phyloP scores from a whole-genome alignment of 1,140 invertebrate genomes.

The Lysiphlebus fabarum region DNA sequence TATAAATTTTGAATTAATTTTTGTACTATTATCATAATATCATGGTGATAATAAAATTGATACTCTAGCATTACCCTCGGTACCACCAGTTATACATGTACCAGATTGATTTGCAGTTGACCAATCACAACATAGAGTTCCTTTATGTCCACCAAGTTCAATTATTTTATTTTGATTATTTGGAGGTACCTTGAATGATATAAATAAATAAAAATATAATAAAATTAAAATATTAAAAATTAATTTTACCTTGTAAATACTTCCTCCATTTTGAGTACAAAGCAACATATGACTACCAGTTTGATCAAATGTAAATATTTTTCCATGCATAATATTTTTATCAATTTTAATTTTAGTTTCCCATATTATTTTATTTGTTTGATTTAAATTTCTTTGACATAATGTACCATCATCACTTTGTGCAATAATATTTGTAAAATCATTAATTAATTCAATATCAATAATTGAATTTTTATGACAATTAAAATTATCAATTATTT shows the following conservation, averaged over 20 bases:
- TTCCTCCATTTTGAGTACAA: slow-evolving; percentile 59
- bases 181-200: slow-evolving; percentile 46
- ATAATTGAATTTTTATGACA: slow-evolving; percentile 58
- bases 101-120: slow-evolving; percentile 62
- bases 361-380: slow-evolving; percentile 53
- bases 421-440: slow-evolving; percentile 61
- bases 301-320: slow-evolving; percentile 61
- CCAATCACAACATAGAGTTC: slow-evolving; percentile 64
- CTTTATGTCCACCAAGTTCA: slow-evolving; percentile 59
- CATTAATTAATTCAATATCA: slow-evolving; percentile 58
- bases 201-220: slow-evolving; percentile 10
- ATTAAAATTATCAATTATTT: slow-evolving; percentile 59
- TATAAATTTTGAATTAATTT: slow-evolving; percentile 51
- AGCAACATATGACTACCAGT: slow-evolving; percentile 61
- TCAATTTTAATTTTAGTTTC: slow-evolving; percentile 54
- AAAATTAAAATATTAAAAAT: slow-evolving; percentile 1
- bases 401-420: slow-evolving; percentile 61
- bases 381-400: slow-evolving; percentile 58
- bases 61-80: slow-evolving; percentile 62
- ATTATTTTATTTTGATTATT: slow-evolving; percentile 52
- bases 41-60: slow-evolving; percentile 60
- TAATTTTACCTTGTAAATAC: slow-evolving; percentile 60
- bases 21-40: slow-evolving; percentile 46
- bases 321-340: slow-evolving; percentile 50
- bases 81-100: slow-evolving; percentile 62